Percentiles rank a stretch among this genome's conserved stretches.
These are phyloP conservation scores for Rhadina sibilatrix DNA, from an alignment of 2,113 vertebrate genomes.

Conservation along the genomic window DNA sequence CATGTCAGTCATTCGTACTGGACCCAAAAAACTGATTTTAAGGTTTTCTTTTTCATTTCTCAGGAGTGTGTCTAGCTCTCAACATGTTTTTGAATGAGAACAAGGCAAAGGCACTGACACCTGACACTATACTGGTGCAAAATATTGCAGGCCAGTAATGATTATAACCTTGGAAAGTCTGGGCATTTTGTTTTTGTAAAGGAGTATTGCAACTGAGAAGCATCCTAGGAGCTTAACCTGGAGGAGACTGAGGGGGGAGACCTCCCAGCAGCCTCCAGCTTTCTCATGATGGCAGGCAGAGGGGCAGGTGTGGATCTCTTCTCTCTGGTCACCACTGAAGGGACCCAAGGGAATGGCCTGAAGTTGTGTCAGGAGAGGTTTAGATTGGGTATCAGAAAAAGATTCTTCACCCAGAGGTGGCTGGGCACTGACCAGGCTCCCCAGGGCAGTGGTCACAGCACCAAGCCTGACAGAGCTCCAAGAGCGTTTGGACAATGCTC, in stretches of 20 bases:
- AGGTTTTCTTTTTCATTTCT: background rate
- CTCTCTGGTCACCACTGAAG: background rate
- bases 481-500: rapidly evolving
- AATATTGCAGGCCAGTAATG: background rate
- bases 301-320: background rate
- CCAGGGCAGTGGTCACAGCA: background rate
- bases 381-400: background rate
- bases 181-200: background rate
- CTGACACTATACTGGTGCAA: background rate
- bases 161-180: background rate
- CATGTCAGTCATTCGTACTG: background rate
- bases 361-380: background rate
- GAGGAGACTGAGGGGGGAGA: background rate
- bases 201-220: background rate
- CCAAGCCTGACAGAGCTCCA: background rate
- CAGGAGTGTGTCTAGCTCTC: background rate
- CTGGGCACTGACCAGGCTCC: background rate
- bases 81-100: background rate
- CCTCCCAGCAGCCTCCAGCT: background rate
- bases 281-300: background rate
- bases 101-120: background rate
- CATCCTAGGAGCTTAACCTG: background rate
- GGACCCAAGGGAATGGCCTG: background rate
- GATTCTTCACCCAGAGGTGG: background rate
- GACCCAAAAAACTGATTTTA: background rate